Evolutionary conservation across 2,888 invertebrate species (phyloP), one percentile per base, ranked within the genome.

Genomic region (Pandemis cinnamomeana): DNA sequence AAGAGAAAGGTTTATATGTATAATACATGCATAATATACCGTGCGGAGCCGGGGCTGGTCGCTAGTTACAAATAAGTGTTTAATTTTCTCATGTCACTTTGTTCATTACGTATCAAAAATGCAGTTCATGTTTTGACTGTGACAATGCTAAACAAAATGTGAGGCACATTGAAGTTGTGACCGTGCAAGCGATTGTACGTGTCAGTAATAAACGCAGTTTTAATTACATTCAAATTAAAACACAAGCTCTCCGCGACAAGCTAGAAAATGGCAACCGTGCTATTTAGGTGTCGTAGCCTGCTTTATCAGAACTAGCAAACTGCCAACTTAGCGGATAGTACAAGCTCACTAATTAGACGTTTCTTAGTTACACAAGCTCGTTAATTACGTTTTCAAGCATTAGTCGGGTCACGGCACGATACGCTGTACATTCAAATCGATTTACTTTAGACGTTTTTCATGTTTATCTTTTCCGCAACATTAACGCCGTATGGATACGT

Each of bases 321-420:
- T 67, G 66, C 51, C 20, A 51, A 51, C 58, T 66, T 60, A 60
- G 66, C 55, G 51, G 27, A 66, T 20, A 20, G 13, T 71, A 55
- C 62, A 72, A 62, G 71, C 60, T 10, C 67, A 7, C 46, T 72
- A 72, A 67, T 72, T 72, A 72, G 46, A 36, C 15, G 44, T 72
- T 62, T 67, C 62, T 55, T 44, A 60, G 51, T 51, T 63, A 67
- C 61, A 55, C 44, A 68, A 68, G 58, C 44, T 44, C 36, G 53
- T 36, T 67, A 72, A 62, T 68, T 72, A 36, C 27, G 55, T 62
- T 62, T 72, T 55, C 53, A 53, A 67, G n/a, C 53, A 53, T 67
- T 62, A 42, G 44, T 27, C 36, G 60, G 27, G 13, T 41, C 15
- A 51, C 51, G 8, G 20, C 8, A 41, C 15, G 41, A 61, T 36